These are phyloP conservation scores for Lathamus discolor DNA, from an alignment of 2,113 vertebrate species.

Conservation along the genomic window DNA sequence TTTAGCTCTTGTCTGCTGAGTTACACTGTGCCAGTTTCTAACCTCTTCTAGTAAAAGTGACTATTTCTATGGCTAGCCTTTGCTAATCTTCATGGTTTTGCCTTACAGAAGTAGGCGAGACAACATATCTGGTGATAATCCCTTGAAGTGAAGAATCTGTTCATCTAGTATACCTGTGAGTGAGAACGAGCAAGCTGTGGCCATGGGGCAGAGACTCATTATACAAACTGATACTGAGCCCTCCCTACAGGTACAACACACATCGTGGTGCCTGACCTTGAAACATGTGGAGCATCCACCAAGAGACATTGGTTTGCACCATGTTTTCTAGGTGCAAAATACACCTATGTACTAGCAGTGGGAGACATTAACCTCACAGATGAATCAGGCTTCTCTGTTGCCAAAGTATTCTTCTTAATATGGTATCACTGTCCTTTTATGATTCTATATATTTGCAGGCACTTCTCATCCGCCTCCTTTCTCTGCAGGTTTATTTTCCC, in stretches of 20 bases:
- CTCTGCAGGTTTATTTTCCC: neutral
- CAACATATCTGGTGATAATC: neutral
- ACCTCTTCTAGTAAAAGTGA: neutral
- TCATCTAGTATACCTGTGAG: neutral
- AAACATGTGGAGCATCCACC: neutral
- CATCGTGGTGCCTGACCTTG: neutral
- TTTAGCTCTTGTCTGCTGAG: neutral
- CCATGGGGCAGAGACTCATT: neutral
- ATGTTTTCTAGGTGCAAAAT: neutral
- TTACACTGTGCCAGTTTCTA: neutral
- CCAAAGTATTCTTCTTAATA: neutral
- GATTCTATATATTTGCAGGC: neutral
- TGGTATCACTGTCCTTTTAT: neutral
- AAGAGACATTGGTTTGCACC: fast-evolving
- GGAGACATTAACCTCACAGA: neutral
- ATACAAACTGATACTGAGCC: neutral
- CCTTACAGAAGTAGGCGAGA: neutral
- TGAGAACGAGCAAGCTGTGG: neutral
- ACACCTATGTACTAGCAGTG: neutral
- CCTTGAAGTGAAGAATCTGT: neutral
- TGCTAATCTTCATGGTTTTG: neutral
- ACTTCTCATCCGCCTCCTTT: neutral
- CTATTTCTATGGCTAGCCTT: neutral
- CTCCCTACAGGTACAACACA: neutral
- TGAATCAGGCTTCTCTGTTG: neutral